Base-by-base conservation (phyloP, 2,113 vertebrate species). In the Psephotus haematonotus region DNA sequence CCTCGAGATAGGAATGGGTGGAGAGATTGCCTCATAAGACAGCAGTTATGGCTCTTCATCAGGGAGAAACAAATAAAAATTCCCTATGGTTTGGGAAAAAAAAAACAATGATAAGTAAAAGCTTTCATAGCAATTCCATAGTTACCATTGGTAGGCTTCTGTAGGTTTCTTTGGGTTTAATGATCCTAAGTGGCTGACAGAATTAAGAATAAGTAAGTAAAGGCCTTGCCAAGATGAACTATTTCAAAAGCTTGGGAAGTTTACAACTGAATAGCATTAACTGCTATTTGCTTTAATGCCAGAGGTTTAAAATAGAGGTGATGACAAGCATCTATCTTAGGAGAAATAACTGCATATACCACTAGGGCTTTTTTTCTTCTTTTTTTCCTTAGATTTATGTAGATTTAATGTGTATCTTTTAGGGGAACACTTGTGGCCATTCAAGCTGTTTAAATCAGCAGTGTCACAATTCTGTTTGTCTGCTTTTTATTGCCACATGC, bases 171-270 rank as follows among this genome's bases (percentile, higher is more conserved):
- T 87, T 53, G 20, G 7, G 52, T 89, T 81, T 82, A 68, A 70
- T 57, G 41, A 29, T 69, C 27, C 4, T 25, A 44, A 74, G 62
- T 68, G 52, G 43, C 65, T 95, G 67, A 52, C 31, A 69, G 63
- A 88, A 79, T 37, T 64, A 88, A 92, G 50, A 71, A 44, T 57
- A 87, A 67, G 46, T 67, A 52, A 78, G 72, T 67, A 60, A 82
- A 69, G 35, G 10, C 29, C 17, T 79, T 88, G 35, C 49, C 49
- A 91, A 84, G 55, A 13, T 41, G 59, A 67, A 77, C 27, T 46
- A 14, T 46, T 92, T 85, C 37, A 69, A 65, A 65, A 88, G 50
- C 63, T 88, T 77, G 65, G 39, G 49, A 84, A 75, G 18, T 75
- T 85, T 88, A 64, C 63, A 77, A 4, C 75, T 55, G 63, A 80